Percentiles rank a stretch among this genome's conserved stretches.
Conservation (phyloP, 2,888 invertebrate genomes). For the Brachyptera putata region DNA sequence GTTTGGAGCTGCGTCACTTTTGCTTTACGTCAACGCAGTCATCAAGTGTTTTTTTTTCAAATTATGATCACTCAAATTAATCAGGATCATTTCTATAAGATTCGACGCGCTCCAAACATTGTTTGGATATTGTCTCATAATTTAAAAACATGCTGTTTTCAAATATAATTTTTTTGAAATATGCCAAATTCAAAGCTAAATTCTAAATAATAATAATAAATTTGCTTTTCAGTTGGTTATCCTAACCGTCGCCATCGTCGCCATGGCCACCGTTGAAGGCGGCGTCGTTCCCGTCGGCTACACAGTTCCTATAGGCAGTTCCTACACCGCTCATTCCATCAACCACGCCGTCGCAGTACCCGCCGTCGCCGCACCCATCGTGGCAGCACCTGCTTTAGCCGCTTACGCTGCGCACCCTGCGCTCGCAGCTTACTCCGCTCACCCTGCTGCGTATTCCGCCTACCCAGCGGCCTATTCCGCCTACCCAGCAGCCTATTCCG, state of each 20-base stretch:
- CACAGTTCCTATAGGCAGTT: conserved; percentile 24
- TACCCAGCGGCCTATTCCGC: not conserved
- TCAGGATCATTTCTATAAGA: too few species aligned
- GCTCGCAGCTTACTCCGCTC: conserved; percentile 37
- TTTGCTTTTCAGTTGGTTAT: too few species aligned
- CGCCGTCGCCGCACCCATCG: conserved; percentile 43
- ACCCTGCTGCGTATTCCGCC: conserved; percentile 3
- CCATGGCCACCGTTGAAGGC: not conserved
- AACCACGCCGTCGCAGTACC: conserved; percentile 35
- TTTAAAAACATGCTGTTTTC: too few species aligned
- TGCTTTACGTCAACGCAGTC: too few species aligned
- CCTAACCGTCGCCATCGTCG: conserved; percentile 40
- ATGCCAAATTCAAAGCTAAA: too few species aligned
- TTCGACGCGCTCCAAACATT: too few species aligned
- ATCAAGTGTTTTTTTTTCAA: too few species aligned
- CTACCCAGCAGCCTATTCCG: not conserved
- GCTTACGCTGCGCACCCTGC: conserved; percentile 46
- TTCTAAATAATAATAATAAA: too few species aligned
- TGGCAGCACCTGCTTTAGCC: conserved; percentile 43
- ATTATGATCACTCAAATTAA: too few species aligned
- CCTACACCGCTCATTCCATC: conserved; percentile 31
- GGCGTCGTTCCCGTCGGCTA: conserved; percentile 21
- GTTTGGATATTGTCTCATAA: too few species aligned
- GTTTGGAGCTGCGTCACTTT: too few species aligned
- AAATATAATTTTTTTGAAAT: too few species aligned